phyloP scores from a whole-genome alignment of 1,140 invertebrate genomes.

The Melitaea cinxia region DNA sequence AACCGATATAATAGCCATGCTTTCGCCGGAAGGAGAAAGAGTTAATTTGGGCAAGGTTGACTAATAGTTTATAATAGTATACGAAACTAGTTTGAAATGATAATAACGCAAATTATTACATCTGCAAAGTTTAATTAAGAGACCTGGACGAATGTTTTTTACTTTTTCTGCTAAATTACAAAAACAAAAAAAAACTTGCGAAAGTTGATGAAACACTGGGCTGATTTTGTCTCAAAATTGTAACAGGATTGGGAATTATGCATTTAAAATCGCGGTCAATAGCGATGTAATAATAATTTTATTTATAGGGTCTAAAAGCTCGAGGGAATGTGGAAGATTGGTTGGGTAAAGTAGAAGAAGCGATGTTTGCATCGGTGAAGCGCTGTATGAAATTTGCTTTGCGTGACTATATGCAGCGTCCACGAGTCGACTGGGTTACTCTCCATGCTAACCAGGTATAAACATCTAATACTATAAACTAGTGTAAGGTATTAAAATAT shows the following conservation, averaged over 20 bases:
- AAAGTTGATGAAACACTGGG: too few relatives aligned
- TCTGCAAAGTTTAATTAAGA: too few relatives aligned
- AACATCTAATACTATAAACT: too few relatives aligned
- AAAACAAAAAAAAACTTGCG: too few relatives aligned
- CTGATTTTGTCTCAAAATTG: too few relatives aligned
- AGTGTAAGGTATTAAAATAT: too few relatives aligned
- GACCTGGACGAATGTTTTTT: too few relatives aligned
- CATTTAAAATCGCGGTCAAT: too few relatives aligned
- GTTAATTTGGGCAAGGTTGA: conserved; percentile 87
- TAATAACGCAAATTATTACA: too few relatives aligned
- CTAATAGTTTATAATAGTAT: neutral
- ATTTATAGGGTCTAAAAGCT: conserved; percentile 87
- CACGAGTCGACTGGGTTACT: conserved; percentile 85
- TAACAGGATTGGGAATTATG: too few relatives aligned
- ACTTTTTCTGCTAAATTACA: too few relatives aligned
- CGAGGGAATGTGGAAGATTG: conserved; percentile 94
- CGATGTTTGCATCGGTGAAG: conserved; percentile 90
- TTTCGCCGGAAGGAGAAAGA: conserved; percentile 92
- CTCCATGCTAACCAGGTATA: conserved; percentile 79
- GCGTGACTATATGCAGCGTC: conserved; percentile 82
- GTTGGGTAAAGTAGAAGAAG: conserved; percentile 92
- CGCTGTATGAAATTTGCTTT: conserved; percentile 88
- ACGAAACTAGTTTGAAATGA: too few relatives aligned
- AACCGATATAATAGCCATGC: conserved; percentile 92
- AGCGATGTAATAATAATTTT: neutral